Evolutionary conservation across 2,797 vertebrate genomes (phyloP), one percentile per base, ranked within the genome.

Genomic region (Sebastes kiyomatsui): DNA sequence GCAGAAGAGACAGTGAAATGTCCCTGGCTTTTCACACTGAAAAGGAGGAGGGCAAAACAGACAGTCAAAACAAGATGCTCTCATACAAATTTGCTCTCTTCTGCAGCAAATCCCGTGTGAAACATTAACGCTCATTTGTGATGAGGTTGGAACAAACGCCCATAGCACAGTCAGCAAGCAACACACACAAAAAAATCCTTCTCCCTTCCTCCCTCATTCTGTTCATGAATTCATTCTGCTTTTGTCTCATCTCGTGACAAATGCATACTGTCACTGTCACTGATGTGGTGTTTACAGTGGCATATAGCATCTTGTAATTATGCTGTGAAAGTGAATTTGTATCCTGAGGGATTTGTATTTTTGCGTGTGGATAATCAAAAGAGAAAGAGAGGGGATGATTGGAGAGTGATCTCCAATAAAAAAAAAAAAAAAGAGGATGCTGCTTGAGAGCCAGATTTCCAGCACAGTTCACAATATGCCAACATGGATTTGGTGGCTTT

Each of bases 281-380:
- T 89, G 92, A 94, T 92, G 92, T 92, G 82, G 78, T 91, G 92
- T 95, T 95, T 94, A 92, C 91, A 87, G 86, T 90, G 93, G 90
- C 95, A 93, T 80, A 86, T 80, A 91, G 89, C 93, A 91, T 95
- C 87, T 90, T 92, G 89, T 94, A 96, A 95, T 95, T 94, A 96
- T 89, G 91, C 90, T 87, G 89, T 88, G 92, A 94, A 95, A 95
- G 91, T 87, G 92, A 93, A 90, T 90, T 92, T 83, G 80, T 93
- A 90, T 94, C 93, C 94, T 87, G 83, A 56, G 93, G 93, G 93
- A 92, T 85, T 91, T 72, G 80, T 90, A 83, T 90, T 90, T 93
- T 84, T 92, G 89, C 61, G 22, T 90, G 87, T 81, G 81, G 75
- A 85, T 93, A 92, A 93, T 95, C 89, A 92, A 90, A 95, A 93